Base-by-base conservation (phyloP, 2,113 vertebrate genomes). In the Hipposideros armiger region DNA sequence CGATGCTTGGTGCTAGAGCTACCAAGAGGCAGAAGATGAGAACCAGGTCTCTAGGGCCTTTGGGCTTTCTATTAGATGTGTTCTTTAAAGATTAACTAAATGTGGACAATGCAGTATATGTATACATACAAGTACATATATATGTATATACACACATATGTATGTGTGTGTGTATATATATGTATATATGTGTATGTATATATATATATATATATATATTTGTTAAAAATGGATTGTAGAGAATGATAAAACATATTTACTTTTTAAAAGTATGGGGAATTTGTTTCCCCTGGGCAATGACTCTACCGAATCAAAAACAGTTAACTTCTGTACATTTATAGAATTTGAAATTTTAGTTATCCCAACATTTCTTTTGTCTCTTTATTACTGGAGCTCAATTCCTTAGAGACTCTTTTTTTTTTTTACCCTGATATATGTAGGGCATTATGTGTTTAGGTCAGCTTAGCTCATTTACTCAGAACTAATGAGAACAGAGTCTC, bases 401-500 rank as follows among this genome's bases (percentile, higher is more conserved):
- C 95, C 80, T 94, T 40, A 52, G 58, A 90, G 90, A 86, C 28
- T 86, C 26, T 24, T 92, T 95, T 93, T 67, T 52, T 50, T 11
- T 50, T 11, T 50, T 87, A 76, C 93, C 20, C 80, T 95, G 32
- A 19, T 87, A 64, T 89, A 96, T 83, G 80, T 87, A 54, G 17
- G 67, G 74, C 58, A 87, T 95, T 96, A 76, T 90, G 32, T 93
- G 58, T 93, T 93, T 90, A 42, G 70, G 56, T 86, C 77, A 70
- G 24, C 69, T 78, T 91, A 94, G 36, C 86, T 96, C 78, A 66
- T 58, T 74, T 94, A 40, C 45, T 93, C 72, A 89, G 62, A 91
- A 50, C 52, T 94, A 95, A 91, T 95, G 91, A 96, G 91, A 97
- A 83, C 15, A 47, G 62, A 90, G 40, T 91, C 74, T 95, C 87